Conservation (phyloP, 2,797 vertebrate genomes). For the Emys orbicularis region DNA sequence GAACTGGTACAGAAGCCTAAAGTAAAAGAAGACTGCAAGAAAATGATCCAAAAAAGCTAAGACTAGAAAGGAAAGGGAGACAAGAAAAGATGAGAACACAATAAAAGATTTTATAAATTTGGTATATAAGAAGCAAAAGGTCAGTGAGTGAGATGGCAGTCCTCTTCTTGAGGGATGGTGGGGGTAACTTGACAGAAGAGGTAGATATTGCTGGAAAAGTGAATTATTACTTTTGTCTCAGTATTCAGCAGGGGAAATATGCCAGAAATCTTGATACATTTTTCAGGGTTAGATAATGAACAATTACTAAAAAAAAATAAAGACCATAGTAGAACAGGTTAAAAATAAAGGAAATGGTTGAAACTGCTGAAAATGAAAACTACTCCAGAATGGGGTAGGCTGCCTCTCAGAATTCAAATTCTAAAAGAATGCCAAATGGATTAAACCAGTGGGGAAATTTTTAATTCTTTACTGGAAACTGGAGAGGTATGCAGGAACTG, state of each 20-base stretch:
- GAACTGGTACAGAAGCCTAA: neutral
- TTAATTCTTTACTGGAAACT: neutral
- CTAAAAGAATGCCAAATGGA: neutral
- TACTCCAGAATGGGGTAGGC: neutral
- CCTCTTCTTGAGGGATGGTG: conserved; percentile 7
- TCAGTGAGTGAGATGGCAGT: neutral
- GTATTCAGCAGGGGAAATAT: neutral
- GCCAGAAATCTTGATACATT: neutral
- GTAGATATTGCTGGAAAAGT: neutral
- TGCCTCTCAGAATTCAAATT: neutral
- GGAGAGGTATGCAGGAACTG: neutral
- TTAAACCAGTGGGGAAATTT: neutral
- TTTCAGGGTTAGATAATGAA: neutral
- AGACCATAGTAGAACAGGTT: neutral
- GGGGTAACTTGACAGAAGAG: conserved; percentile 2
- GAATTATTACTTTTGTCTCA: neutral
- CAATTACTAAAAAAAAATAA: neutral
- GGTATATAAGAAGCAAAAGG: neutral
- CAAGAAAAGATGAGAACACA: neutral
- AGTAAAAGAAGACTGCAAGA: conserved; percentile 17
- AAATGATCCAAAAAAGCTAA: neutral
- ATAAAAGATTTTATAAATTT: conserved; percentile 38
- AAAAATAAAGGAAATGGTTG: neutral
- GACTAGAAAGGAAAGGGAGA: conserved; percentile 2
- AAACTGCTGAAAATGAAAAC: neutral